These are phyloP conservation scores for Rhinella marina DNA, from an alignment of 2,797 vertebrate genomes.

Conservation along the genomic window DNA sequence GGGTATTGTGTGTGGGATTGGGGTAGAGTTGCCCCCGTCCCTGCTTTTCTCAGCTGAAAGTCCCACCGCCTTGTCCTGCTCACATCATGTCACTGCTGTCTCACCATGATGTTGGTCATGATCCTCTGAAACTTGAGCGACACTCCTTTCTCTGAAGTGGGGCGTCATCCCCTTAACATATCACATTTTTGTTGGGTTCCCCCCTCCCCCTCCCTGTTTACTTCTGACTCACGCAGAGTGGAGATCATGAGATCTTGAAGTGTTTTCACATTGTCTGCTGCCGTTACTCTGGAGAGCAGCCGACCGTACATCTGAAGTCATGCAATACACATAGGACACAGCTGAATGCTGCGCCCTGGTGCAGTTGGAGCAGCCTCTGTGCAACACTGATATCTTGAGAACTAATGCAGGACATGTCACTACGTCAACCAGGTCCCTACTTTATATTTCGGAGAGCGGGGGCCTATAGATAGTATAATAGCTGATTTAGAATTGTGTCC, in stretches of 20 bases:
- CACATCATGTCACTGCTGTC: background rate
- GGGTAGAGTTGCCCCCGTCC: no score
- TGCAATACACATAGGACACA: constrained; percentile 1
- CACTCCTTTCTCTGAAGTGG: background rate
- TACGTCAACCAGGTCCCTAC: background rate
- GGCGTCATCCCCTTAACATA: background rate
- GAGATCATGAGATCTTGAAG: constrained; percentile 26
- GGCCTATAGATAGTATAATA: no score
- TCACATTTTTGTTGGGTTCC: background rate
- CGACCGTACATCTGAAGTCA: background rate
- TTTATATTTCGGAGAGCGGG: background rate
- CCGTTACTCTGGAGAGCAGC: constrained; percentile 23
- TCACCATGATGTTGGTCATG: background rate
- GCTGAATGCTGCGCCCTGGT: background rate
- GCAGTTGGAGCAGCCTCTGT: background rate
- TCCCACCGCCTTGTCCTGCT: no score
- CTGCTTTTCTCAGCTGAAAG: background rate
- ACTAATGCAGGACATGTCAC: background rate
- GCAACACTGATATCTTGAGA: background rate
- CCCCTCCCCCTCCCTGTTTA: constrained; percentile 7
- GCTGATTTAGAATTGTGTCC: no score
- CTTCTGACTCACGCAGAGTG: constrained; percentile 13
- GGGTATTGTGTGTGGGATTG: no score
- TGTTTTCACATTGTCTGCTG: constrained; percentile 3
- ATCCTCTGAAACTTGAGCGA: background rate